phyloP scores from a whole-genome alignment of 2,113 vertebrate genomes.

The Entosphenus tridentatus region DNA sequence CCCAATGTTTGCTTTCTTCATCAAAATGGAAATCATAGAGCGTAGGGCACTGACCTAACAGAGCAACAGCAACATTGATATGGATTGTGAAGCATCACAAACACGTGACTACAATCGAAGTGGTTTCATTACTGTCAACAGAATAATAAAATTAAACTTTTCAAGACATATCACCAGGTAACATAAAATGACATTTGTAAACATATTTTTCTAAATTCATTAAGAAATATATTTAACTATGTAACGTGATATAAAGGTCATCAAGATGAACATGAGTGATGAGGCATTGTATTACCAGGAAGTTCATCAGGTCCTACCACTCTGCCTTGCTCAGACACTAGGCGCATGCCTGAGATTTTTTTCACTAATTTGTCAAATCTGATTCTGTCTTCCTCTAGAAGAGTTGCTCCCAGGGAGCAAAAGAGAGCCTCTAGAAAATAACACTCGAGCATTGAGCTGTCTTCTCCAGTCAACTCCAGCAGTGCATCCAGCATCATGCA shows the following conservation, averaged over 20 bases:
- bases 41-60: constrained; percentile 46
- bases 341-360: constrained; percentile 31
- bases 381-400: constrained; percentile 33
- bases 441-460: constrained; percentile 38
- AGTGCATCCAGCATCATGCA: constrained; percentile 45
- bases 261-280: too few relatives aligned
- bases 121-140: too few relatives aligned
- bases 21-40: constrained; percentile 86
- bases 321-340: constrained; percentile 19
- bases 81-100: too few relatives aligned
- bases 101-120: too few relatives aligned
- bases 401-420: constrained; percentile 53
- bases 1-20: constrained; percentile 29
- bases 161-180: too few relatives aligned
- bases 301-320: constrained; percentile 47
- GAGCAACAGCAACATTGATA: neutral
- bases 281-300: constrained; percentile 30
- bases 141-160: too few relatives aligned
- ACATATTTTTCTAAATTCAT: too few relatives aligned
- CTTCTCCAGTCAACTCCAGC: constrained; percentile 22
- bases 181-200: too few relatives aligned
- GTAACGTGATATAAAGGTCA: too few relatives aligned
- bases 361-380: constrained; percentile 58
- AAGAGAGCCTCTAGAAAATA: constrained; percentile 74
- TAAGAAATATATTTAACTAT: too few relatives aligned